Conservation (phyloP, 1,140 invertebrate species). For the Streblospio benedicti region DNA sequence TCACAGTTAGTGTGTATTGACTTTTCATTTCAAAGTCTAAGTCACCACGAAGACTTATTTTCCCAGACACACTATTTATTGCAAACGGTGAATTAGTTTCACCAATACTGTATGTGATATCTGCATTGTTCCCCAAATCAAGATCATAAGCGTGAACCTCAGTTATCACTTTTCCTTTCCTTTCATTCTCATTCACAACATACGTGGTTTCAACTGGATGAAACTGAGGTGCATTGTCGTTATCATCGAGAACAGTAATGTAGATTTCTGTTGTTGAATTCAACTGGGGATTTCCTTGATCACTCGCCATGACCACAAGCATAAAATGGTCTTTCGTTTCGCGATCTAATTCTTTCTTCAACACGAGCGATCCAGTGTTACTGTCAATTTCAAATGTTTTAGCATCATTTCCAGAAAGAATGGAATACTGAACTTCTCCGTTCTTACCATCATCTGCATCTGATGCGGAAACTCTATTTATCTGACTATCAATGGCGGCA, state of each 20-base stretch:
- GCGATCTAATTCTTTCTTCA: conserved; percentile 51
- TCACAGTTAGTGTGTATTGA: conserved; percentile 71
- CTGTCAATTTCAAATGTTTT: conserved; percentile 43
- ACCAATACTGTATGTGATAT: conserved; percentile 64
- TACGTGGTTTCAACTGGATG: too few relatives aligned
- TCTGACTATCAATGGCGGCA: conserved; percentile 56
- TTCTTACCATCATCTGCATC: conserved; percentile 81
- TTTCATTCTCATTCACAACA: neutral
- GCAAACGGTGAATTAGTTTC: conserved; percentile 45
- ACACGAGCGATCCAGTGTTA: conserved; percentile 35
- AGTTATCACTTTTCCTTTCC: conserved; percentile 57
- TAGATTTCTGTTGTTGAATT: conserved; percentile 58
- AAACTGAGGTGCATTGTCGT: conserved; percentile 88
- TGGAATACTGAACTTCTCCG: conserved; percentile 52
- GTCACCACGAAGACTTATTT: conserved; percentile 61
- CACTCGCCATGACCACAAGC: conserved; percentile 76
- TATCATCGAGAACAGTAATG: conserved; percentile 86
- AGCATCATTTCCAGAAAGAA: conserved; percentile 39
- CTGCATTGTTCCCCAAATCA: conserved; percentile 75
- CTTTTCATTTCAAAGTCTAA: conserved; percentile 74
- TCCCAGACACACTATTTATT: conserved; percentile 61
- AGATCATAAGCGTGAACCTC: conserved; percentile 69
- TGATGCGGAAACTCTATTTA: conserved; percentile 72
- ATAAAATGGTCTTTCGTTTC: conserved; percentile 79
- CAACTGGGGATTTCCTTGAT: conserved; percentile 61